Base-by-base conservation (phyloP, 2,113 vertebrate genomes). In the Urocolius indicus region DNA sequence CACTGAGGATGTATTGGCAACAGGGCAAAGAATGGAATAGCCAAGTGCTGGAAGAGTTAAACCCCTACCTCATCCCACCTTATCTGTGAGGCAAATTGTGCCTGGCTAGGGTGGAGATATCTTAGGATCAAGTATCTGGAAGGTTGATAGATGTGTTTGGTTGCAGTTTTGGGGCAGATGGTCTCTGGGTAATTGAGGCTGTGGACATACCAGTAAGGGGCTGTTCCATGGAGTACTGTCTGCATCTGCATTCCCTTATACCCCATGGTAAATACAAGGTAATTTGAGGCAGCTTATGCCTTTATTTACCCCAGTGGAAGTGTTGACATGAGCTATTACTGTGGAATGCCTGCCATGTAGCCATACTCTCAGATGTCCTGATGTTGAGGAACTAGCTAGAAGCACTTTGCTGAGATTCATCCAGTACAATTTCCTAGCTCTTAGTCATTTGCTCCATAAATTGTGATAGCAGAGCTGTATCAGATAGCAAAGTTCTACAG, bases 231-330 rank as follows among this genome's bases (percentile, higher is more conserved):
- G 61, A 27, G 29, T 34, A 30, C 26, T 79, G 34, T 41, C 69
- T 87, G 36, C 30, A 8, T 41, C 69, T 87, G 36, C 30, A 8
- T 91, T 88, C 30, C 10, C 67, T 17, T 49, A 13, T 2, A 46
- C 48, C 48, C 51, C 41, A 19, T 19, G 34, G 61, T 55, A 72
- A 68, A 72, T 16, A 45, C 22, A 36, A 57, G 69, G 78, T 76
- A 84, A 75, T 72, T 46, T 79, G 81, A 72, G 43, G 84, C 81
- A 87, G 34, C 4, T 95, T 87, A 75, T 87, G 67, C 74, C 78
- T 95, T 84, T 94, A 38, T 93, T 94, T 90, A 91, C 49, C 62
- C 36, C 71, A 52, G 30, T 32, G 59, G 78, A 87, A 91, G 78
- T 45, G 90, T 17, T 91, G 93, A 90, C 54, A 61, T 0, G 11